A percentile compares a stretch with the other conserved stretches of the same genome.
Conservation (phyloP, 92 coral and sea anemone species). For the Porites lobata region DNA sequence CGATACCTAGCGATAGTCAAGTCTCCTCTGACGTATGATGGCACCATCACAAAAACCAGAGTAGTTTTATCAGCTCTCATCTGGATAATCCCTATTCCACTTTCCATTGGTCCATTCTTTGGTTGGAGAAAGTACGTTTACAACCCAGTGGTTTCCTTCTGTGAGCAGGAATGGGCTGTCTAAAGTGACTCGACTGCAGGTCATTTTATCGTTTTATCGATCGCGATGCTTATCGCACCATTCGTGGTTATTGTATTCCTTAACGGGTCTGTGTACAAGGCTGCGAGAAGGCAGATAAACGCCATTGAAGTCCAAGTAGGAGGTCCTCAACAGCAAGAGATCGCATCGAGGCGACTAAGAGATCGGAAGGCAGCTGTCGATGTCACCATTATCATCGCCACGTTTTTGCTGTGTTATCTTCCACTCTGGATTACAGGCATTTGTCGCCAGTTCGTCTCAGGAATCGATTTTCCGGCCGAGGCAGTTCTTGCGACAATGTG, state of each 20-base stretch:
- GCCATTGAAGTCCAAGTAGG: not conserved
- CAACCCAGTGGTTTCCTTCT: not conserved
- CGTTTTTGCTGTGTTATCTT: not conserved
- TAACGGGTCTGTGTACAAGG: not conserved
- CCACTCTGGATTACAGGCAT: not conserved
- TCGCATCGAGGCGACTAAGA: too few relatives aligned
- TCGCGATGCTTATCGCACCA: too few relatives aligned
- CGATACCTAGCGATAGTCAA: not conserved
- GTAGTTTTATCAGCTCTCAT: not conserved
- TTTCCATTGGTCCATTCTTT: not conserved
- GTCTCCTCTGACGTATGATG: constrained; percentile 6
- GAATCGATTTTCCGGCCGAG: not conserved
- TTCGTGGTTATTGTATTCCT: not conserved
- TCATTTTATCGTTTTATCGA: not conserved
- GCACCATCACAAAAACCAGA: not conserved
- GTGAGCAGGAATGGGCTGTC: not conserved
- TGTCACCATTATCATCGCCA: too few relatives aligned
- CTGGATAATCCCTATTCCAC: not conserved
- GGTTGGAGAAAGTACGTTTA: not conserved
- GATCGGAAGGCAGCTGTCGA: too few relatives aligned
- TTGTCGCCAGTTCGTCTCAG: not conserved
- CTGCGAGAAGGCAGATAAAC: not conserved
- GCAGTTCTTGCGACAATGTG: not conserved
- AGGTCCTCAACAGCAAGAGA: not conserved
- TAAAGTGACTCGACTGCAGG: not conserved